These are phyloP conservation scores for Chaetodon trifascialis DNA, from an alignment of 2,113 vertebrate genomes.

Conservation along the genomic window DNA sequence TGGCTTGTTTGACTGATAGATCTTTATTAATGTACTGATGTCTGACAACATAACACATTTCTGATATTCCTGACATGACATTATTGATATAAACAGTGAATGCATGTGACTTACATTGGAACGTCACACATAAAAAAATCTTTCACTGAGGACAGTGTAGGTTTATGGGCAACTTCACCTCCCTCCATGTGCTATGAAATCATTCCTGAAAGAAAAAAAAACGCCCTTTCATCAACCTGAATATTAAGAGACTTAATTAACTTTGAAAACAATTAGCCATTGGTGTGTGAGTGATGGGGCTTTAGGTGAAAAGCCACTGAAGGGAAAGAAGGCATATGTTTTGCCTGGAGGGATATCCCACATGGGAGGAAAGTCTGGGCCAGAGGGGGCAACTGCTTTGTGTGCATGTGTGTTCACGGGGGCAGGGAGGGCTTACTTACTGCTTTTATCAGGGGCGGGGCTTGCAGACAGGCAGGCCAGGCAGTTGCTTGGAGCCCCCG, in stretches of 20 bases:
- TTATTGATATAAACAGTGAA: conserved; percentile 3
- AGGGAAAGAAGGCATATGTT: conserved; percentile 54
- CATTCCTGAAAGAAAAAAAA: not conserved
- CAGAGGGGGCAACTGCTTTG: not conserved
- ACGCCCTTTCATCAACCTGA: not conserved
- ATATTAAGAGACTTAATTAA: not conserved
- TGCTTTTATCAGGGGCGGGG: no score
- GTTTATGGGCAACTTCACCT: not conserved
- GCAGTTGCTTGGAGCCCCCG: no score
- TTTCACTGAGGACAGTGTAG: not conserved
- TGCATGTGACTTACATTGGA: not conserved
- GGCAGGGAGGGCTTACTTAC: not conserved
- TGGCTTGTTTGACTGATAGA: not conserved
- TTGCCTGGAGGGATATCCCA: conserved; percentile 52
- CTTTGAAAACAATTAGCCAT: conserved; percentile 21
- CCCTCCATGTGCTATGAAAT: not conserved
- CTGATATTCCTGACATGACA: not conserved
- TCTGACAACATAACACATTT: conserved; percentile 15
- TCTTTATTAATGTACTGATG: not conserved
- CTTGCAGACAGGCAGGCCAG: no score
- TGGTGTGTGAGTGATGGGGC: conserved; percentile 19
- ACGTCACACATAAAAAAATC: not conserved
- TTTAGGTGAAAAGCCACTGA: conserved; percentile 28
- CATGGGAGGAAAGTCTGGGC: conserved; percentile 30
- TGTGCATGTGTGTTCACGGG: not conserved